Evolutionary conservation across 1,140 invertebrate genomes (phyloP), one percentile per base, ranked within the genome.

Genomic region (Phymastichus coffea): DNA sequence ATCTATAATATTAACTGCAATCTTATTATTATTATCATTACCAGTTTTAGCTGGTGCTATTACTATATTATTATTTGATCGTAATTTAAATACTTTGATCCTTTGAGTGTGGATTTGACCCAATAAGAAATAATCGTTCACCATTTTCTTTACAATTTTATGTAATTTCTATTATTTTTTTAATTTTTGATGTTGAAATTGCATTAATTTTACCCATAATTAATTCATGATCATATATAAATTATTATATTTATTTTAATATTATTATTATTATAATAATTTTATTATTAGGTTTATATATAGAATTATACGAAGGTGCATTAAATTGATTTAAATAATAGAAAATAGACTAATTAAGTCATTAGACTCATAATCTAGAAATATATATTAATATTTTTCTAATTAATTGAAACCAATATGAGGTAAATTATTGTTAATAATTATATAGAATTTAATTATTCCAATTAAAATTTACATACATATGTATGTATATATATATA

Each of bases 151-250:
- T 64, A 58, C 82, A 82, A 74, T 87, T 86, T 75, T 86, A 81
- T 77, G 73, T 84, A 76, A 85, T 86, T 72, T 75, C 80, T 17
- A 76, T 85, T 71, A 82, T 86, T 80, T 86, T 86, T 77, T 79
- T 86, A 80, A 84, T 86, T 80, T 86, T 86, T 81, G 83, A 85
- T 81, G 74, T 85, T 59, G 84, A 86, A 83, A 83, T 86, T 76
- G 72, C 79, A 20, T 63, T 86, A 70, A 71, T 85, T 65, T 64
- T 85, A 14, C 83, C 83, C 19, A 71, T 83, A 64, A 78, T 83
- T 61, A 59, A 73, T 47, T 66, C 69, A 63, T 66, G 80, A 64
- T 69, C 71, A 67, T 68, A 70, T 67, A 66, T 64, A 52, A 78
- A 77, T 66, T 61, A 80, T 65, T 63, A 70, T 57, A 63, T 60